Evolutionary conservation across 1,140 invertebrate genomes (phyloP), one percentile per base, ranked within the genome.

Genomic region (Heliconius hermathena): DNA sequence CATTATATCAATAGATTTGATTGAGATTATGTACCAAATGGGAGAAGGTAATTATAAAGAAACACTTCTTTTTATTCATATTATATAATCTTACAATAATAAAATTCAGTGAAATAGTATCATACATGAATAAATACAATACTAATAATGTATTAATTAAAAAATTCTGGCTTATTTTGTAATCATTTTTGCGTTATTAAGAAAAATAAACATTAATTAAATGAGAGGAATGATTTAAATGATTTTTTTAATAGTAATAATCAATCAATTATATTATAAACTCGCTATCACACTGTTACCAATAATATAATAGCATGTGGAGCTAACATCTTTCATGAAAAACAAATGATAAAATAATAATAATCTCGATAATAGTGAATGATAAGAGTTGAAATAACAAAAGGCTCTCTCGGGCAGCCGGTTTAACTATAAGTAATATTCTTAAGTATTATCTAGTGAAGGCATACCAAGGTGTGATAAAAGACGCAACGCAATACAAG

Each of bases 81-180:
- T 92, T 92, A 91, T 94, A 93, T 93, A 93, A 89, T 93, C 91
- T 94, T 94, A 94, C 85, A 89, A 91, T 91, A 92, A 92, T 94
- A 90, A 90, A 94, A 91, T 93, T 94, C 88, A 90, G 87, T 87
- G 89, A 91, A 94, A 93, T 90, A 91, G 88, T 94, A 93, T 94
- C 85, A 93, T 94, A 94, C 91, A 94, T 89, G 88, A 93, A 93
- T 93, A 93, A 94, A 94, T 93, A 93, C 91, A 94, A 91, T 92
- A 89, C 90, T 92, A 93, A 87, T 90, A 91, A 89, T 83, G 79
- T 84, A 81, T 78, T 84, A 81, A 85, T 83, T 89, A 29, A 66
- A 66, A 13, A 13, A 26, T 6, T 66, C 60, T 66, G 22, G 60
- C 60, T 66, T 29, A 66, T 11, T 29, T 66, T 66, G 22, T 66